phyloP scores from a whole-genome alignment of 2,113 vertebrate species.

The Strix uralensis region DNA sequence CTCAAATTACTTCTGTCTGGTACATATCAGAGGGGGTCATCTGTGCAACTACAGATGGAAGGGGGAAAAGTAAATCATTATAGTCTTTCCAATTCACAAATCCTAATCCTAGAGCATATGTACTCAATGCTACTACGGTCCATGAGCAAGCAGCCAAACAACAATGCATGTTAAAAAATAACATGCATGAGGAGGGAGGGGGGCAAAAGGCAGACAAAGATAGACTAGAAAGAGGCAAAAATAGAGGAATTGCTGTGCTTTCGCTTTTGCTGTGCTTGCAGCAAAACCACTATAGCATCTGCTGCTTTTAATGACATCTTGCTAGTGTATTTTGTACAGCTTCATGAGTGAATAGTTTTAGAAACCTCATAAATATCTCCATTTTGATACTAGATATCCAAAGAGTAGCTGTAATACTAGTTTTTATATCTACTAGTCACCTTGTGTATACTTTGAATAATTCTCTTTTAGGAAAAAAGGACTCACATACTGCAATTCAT shows the following conservation, averaged over 20 bases:
- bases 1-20: not conserved
- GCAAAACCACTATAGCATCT: not conserved
- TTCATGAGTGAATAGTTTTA: not conserved
- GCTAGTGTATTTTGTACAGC: not conserved
- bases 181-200: not conserved
- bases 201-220: not conserved
- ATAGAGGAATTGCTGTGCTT: not conserved
- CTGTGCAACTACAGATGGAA: not conserved
- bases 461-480: not conserved
- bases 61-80: not conserved
- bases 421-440: not conserved
- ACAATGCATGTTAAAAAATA: not conserved
- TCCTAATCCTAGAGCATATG: not conserved
- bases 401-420: not conserved
- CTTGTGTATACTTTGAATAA: not conserved
- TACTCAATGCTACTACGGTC: not conserved
- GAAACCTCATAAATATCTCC: not conserved
- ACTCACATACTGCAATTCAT: not conserved
- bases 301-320: slow-evolving; percentile 19
- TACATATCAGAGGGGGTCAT: not conserved
- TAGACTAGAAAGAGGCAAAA: not conserved
- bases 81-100: not conserved
- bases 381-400: not conserved
- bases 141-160: not conserved
- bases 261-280: not conserved